These are phyloP conservation scores for Triplophysa rosa DNA, from an alignment of 2,113 vertebrate species.

Conservation along the genomic window DNA sequence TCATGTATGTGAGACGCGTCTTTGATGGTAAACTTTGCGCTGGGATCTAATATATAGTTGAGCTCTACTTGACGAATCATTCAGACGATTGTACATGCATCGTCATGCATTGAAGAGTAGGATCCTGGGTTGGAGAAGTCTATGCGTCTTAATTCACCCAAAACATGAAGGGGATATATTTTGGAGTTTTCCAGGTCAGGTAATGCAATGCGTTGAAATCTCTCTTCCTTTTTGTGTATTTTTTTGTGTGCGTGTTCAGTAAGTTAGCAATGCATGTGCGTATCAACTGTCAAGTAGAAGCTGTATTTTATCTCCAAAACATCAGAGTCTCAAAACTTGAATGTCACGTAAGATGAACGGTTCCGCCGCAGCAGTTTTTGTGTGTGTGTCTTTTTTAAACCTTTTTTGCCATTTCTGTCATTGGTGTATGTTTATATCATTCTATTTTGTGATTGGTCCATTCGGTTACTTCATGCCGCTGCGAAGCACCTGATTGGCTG, in stretches of 20 bases:
- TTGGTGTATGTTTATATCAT: conserved; percentile 41
- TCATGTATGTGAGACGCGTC: background rate
- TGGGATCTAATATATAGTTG: conserved; percentile 10
- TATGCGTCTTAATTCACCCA: conserved; percentile 36
- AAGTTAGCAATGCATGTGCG: background rate
- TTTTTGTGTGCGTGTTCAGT: background rate
- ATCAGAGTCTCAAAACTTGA: conserved; percentile 25
- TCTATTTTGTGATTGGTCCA: conserved; percentile 44
- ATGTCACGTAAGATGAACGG: conserved; percentile 7
- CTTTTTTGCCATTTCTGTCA: conserved; percentile 43
- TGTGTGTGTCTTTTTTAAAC: conserved; percentile 32
- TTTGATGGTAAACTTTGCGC: background rate
- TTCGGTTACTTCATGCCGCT: conserved; percentile 90
- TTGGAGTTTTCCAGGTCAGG: background rate
- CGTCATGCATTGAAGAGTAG: conserved; percentile 74
- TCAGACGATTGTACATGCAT: conserved; percentile 72
- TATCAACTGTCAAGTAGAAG: background rate
- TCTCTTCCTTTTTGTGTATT: background rate
- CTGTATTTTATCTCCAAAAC: conserved; percentile 18
- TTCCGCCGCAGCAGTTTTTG: conserved; percentile 51
- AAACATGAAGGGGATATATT: background rate
- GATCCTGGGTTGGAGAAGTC: conserved; percentile 35
- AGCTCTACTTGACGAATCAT: conserved; percentile 62
- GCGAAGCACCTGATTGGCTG: conserved; percentile 95
- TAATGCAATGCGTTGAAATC: background rate